Base-by-base conservation (phyloP, 2,113 vertebrate genomes). In the Oreochromis tanganicae region DNA sequence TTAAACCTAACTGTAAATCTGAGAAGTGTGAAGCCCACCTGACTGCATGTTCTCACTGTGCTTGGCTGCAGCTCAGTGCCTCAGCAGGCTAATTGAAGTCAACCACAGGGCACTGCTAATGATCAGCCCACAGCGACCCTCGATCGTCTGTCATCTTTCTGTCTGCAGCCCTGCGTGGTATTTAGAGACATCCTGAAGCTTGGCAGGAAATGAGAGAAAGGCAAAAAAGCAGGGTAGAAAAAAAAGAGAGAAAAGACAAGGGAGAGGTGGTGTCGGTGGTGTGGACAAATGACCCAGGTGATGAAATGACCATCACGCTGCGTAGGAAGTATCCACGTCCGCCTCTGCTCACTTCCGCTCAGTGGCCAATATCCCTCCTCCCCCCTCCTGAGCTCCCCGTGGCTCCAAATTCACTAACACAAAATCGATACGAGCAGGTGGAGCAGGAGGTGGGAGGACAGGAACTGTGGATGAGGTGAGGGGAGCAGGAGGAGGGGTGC, bases 51-150 rank as follows among this genome's bases (percentile, higher is more conserved):
- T 75, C 89, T 80, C 41, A 34, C 83, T 13, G 66, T 16, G 16
- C 55, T 24, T 17, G 16, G 85, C 83, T 83, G 85, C 86, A 82
- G 85, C 71, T 4, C 82, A 6, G 88, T 12, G 90, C 86, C 88
- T 89, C 93, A 79, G 89, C 90, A 63, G 92, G 93, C 93, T 95
- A 93, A 95, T 94, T 94, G 92, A 94, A 94, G 94, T 93, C 88
- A 93, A 93, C 89, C 91, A 85, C 92, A 86, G 94, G 90, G 86
- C 91, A 80, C 57, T 9, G 91, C 90, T 95, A 94, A 94, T 92
- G 94, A 95, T 93, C 92, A 86, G 88, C 88, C 91, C 29, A 63
- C 89, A 84, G 91, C 66, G 86, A 91, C 93, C 92, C 84, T 52
- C 82, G 57, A 89, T 57, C 87, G 87, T 84, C 89, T 86, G 94